Percentiles rank a stretch among this genome's conserved stretches.
Conservation (phyloP, 2,888 invertebrate species). For the Crioceris asparagi region DNA sequence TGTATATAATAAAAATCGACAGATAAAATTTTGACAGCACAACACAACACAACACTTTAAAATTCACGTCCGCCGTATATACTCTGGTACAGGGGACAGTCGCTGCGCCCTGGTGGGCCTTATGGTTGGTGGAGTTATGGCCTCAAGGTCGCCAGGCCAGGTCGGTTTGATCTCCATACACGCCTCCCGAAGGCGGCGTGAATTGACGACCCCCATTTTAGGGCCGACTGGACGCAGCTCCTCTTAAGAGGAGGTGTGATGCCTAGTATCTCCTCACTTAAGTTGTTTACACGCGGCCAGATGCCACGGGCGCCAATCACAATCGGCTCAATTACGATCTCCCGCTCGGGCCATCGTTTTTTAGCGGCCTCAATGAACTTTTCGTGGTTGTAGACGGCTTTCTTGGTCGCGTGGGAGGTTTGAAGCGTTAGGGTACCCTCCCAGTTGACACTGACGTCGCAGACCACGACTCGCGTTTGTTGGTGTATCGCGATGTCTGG, state of each 20-base stretch:
- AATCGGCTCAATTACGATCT: background rate
- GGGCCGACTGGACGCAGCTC: background rate
- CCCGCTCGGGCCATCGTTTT: background rate
- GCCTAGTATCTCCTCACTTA: background rate
- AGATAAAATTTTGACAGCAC: too few relatives aligned
- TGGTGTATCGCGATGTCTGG: conserved; percentile 13
- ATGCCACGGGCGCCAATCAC: conserved; percentile 19
- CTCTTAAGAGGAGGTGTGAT: background rate
- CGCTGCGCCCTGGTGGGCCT: too few relatives aligned
- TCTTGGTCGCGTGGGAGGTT: background rate
- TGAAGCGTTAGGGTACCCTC: conserved; percentile 2
- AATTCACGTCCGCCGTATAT: too few relatives aligned
- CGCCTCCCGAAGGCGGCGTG: background rate
- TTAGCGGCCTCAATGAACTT: conserved; percentile 16
- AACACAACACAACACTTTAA: too few relatives aligned
- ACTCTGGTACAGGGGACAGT: too few relatives aligned
- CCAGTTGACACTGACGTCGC: conserved; percentile 12
- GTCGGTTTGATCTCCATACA: too few relatives aligned
- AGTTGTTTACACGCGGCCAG: conserved; percentile 17
- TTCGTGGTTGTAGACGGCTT: conserved; percentile 13
- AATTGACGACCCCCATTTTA: background rate
- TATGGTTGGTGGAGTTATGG: too few relatives aligned
- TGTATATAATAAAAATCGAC: too few relatives aligned
- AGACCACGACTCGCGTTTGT: background rate
- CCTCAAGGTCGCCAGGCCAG: too few relatives aligned